Evolutionary conservation across 92 coral and sea anemone genomes (phyloP).

Genomic region (Epizoanthus illoricatus): DNA sequence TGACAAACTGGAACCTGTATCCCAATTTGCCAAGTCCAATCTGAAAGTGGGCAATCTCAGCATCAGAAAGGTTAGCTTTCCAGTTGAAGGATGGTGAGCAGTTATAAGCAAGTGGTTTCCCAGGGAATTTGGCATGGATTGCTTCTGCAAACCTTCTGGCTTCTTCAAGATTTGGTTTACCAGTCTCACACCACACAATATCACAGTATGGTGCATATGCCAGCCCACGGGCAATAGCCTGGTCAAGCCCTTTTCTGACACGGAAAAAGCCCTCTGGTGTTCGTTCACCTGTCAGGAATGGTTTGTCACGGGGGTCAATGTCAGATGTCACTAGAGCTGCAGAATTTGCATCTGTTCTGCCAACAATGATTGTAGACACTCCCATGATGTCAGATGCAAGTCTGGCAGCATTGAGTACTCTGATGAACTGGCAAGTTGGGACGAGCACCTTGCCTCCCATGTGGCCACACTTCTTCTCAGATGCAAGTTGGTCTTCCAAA

Average conservation of each 20-base stretch:
- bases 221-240: constrained; percentile 90
- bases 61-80: constrained; percentile 94
- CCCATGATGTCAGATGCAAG: constrained; percentile 90
- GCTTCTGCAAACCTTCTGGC: constrained; percentile 90
- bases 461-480: constrained; percentile 99
- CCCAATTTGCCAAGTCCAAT: constrained; percentile 91
- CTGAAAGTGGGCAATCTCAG: constrained; percentile 88
- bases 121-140: constrained; percentile 87
- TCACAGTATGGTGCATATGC: constrained; percentile 99
- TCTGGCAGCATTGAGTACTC: constrained; percentile 93
- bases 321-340: constrained; percentile 95
- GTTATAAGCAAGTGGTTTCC: constrained; percentile 98
- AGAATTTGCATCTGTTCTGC: constrained; percentile 95
- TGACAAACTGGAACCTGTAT: constrained; percentile 93
- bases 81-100: constrained; percentile 99
- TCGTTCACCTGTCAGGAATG: constrained; percentile 92
- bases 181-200: constrained; percentile 95
- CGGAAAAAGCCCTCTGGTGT: constrained; percentile 97
- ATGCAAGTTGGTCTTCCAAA: constrained; percentile 97
- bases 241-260: constrained; percentile 79
- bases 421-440: constrained; percentile 93
- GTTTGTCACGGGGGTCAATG: constrained; percentile 90
- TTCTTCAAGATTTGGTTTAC: constrained; percentile 89
- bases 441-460: constrained; percentile 98
- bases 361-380: constrained; percentile 90